Percentiles rank a stretch among this genome's conserved stretches.
These are phyloP conservation scores for Thysanoteuthis rhombus DNA, from an alignment of 2,888 invertebrate species.

Conservation along the genomic window DNA sequence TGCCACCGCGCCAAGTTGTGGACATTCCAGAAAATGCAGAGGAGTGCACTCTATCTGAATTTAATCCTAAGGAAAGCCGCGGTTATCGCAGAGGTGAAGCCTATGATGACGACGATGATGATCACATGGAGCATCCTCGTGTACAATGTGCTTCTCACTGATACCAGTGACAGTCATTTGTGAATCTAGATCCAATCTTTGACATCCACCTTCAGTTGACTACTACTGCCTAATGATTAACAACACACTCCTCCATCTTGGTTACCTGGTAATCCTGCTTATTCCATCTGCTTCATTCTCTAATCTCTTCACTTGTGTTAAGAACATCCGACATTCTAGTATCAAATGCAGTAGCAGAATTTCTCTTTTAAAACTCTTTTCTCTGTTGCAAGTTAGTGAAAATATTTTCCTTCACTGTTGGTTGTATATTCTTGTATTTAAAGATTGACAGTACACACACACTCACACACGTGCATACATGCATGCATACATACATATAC, in stretches of 20 bases:
- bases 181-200: not conserved
- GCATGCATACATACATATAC: not conserved
- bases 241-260: not conserved
- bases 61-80: conserved; percentile 78
- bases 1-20: conserved; percentile 70
- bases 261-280: not conserved
- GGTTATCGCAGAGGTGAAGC: conserved; percentile 38
- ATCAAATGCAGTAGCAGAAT: not conserved
- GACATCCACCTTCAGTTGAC: not conserved
- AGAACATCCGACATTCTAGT: not conserved
- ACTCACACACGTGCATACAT: too few species aligned
- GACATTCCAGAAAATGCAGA: conserved; percentile 82
- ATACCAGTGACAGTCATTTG: conserved; percentile 31
- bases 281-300: not conserved
- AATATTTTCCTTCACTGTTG: not conserved
- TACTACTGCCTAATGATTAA: not conserved
- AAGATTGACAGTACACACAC: not conserved
- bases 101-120: conserved; percentile 62
- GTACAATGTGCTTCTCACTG: conserved; percentile 66
- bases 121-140: conserved; percentile 54
- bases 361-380: not conserved
- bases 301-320: not conserved
- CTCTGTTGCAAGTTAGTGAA: not conserved
- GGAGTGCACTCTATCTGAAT: conserved; percentile 78
- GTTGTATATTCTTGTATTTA: too few species aligned